Evolutionary conservation across 2,113 vertebrate genomes (phyloP), one percentile per base, ranked within the genome.

Genomic region (Lepisosteus osseus): DNA sequence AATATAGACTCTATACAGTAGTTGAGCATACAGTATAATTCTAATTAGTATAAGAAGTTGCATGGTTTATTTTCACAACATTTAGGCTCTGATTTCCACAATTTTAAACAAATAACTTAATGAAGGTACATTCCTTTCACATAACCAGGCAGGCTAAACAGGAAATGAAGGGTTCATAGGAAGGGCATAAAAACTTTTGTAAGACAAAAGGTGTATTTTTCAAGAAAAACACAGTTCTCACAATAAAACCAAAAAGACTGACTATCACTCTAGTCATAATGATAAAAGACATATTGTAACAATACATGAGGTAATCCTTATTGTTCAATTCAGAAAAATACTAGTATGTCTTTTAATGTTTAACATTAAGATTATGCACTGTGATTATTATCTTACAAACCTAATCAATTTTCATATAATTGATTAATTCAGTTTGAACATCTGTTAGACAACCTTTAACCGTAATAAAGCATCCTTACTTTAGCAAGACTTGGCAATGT

Each of bases 181-280:
- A 75, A 88, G 91, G 89, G 76, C 86, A 90, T 74, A 76, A 62
- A 92, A 90, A 91, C 90, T 94, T 93, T 91, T 92, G 92, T 91
- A 92, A 91, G 90, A 90, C 89, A 91, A 79, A 85, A 89, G 82
- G 88, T 84, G 83, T 82, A 76, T 83, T 91, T 89, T 82, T 79
- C 79, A 83, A 76, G 73, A 84, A 84, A 76, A 72, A 72, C 78
- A 80, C 87, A 87, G 70, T 84, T 94, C 91, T 83, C 79, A 77
- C 82, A 78, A 68, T 72, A 82, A 77, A 88, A 89, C 80, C 71
- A 72, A 76, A 72, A 79, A 74, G 69, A 78, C 81, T 69, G 69
- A 78, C 81, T 69, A 29, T 90, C 91, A 90, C 93, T 91, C 86
- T 77, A 73, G 70, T 85, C 81, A 74, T 88, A 92, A 92, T 92